Conservation (phyloP, 2,797 vertebrate species). For the Cryptoblepharus egeriae region DNA sequence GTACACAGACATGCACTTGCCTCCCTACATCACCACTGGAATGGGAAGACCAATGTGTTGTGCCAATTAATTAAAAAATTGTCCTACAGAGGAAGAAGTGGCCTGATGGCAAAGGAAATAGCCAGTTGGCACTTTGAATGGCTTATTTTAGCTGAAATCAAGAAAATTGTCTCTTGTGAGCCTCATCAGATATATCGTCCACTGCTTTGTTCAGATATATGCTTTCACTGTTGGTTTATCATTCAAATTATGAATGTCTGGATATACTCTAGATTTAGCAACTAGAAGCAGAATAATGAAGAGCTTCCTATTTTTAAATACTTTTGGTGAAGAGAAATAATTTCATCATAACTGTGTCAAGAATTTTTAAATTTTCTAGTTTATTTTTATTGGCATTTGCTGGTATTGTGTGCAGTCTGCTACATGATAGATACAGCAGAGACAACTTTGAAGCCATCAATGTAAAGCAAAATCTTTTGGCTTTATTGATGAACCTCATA, state of each 20-base stretch:
- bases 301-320: slow-evolving; percentile 7
- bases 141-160: not conserved
- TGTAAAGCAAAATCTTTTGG: slow-evolving; percentile 45
- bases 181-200: too few species aligned
- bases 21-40: too few species aligned
- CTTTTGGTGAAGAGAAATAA: slow-evolving; percentile 21
- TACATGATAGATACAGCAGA: slow-evolving; percentile 26
- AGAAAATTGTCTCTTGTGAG: too few species aligned
- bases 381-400: slow-evolving; percentile 50
- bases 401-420: slow-evolving; percentile 53
- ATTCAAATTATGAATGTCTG: not conserved
- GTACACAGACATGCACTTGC: too few species aligned
- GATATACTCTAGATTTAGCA: not conserved
- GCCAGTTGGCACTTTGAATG: not conserved
- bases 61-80: not conserved
- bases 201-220: too few species aligned
- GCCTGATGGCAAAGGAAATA: not conserved
- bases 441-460: slow-evolving; percentile 38
- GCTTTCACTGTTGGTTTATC: not conserved
- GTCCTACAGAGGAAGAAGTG: not conserved
- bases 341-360: slow-evolving; percentile 30
- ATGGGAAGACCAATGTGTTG: too few species aligned
- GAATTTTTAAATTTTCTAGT: not conserved
- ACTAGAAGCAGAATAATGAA: not conserved
- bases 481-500: slow-evolving; percentile 42